Percentiles rank a stretch among this genome's conserved stretches.
phyloP scores from a whole-genome alignment of 2,113 vertebrate genomes.

The Leptosomus discolor region DNA sequence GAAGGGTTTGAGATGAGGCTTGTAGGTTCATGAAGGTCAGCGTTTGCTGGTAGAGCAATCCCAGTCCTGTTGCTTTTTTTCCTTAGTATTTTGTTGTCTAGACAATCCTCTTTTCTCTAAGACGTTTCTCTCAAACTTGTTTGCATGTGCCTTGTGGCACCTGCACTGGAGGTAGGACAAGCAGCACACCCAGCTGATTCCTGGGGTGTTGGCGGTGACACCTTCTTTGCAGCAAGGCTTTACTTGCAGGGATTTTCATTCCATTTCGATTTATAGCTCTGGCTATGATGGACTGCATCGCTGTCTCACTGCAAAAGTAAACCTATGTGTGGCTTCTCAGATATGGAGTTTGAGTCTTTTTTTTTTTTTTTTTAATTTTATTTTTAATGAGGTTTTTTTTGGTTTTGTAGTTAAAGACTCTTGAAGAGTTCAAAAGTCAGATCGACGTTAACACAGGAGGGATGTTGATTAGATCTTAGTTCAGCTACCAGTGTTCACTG shows the following conservation, averaged over 20 bases:
- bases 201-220: not conserved
- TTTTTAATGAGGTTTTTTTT: too few species aligned
- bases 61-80: not conserved
- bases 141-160: not conserved
- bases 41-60: not conserved
- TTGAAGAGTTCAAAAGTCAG: not conserved
- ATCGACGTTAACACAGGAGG: not conserved
- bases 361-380: not conserved
- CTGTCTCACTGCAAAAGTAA: not conserved
- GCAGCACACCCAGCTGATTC: not conserved
- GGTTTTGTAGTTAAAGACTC: not conserved
- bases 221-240: not conserved
- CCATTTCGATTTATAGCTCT: not conserved
- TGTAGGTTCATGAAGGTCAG: not conserved
- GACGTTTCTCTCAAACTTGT: rapidly evolving
- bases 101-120: not conserved
- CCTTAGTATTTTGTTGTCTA: not conserved
- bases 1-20: not conserved
- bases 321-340: rapidly evolving
- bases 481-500: not conserved
- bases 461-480: not conserved
- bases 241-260: not conserved
- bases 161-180: not conserved
- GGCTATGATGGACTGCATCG: rapidly evolving
- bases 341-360: rapidly evolving